phyloP scores from a whole-genome alignment of 2,113 vertebrate genomes.

The Apodemus speciosus region DNA sequence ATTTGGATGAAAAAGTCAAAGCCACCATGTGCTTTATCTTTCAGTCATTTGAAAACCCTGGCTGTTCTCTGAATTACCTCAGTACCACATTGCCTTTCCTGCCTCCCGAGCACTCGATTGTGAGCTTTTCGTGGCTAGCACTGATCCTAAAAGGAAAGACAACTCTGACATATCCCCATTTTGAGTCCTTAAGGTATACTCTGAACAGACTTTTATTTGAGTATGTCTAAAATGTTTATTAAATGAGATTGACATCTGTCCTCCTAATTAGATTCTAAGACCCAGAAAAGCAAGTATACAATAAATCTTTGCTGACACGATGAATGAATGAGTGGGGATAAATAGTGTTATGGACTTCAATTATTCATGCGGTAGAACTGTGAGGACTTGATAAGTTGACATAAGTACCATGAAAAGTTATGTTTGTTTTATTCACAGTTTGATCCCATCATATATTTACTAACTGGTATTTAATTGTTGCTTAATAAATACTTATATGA shows the following conservation, averaged over 20 bases:
- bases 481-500: slow-evolving; percentile 8
- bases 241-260: not conserved
- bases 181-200: not conserved
- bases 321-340: not conserved
- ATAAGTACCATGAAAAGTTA: not conserved
- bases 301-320: not conserved
- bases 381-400: not conserved
- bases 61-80: not conserved
- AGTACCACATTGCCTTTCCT: not conserved
- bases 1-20: not conserved
- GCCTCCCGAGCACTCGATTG: not conserved
- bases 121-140: not conserved
- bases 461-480: not conserved
- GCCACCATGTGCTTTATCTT: slow-evolving; percentile 2
- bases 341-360: not conserved
- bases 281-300: not conserved
- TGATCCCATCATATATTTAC: not conserved
- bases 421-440: not conserved
- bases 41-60: not conserved
- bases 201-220: slow-evolving; percentile 12
- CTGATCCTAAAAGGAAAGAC: not conserved
- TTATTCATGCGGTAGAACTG: not conserved
- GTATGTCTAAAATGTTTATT: slow-evolving; percentile 11
- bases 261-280: not conserved
- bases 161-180: not conserved